Base-by-base conservation (phyloP, 2,113 vertebrate genomes). In the Stegostoma tigrinum region DNA sequence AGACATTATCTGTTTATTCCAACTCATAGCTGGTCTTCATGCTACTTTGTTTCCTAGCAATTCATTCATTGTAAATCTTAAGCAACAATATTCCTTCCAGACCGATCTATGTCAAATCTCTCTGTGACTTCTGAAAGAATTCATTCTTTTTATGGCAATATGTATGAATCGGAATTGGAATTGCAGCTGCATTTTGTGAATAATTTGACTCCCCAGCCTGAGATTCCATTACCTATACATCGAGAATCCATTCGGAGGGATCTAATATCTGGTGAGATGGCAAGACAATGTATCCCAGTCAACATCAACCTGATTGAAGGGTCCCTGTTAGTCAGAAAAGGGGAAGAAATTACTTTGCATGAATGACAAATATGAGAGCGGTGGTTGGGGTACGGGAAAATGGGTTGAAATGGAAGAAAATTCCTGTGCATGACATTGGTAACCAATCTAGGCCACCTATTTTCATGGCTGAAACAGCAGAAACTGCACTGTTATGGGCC, bases 121-220 rank as follows among this genome's bases (percentile, higher is more conserved):
- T 72, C 68, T 17, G 27, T 34, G 94, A 68, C 94, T 72, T 93
- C 94, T 72, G 30, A 72, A 95, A 52, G 94, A 75, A 61, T 95
- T 67, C 93, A 48, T 45, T 95, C 38, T 48, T 94, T 42, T 27
- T 72, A 48, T 72, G 3, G 42, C 70, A 42, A 45, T 94, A 12
- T 48, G 93, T 48, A 52, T 72, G 52, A 52, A 95, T 95, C 42
- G 15, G 94, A 48, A 48, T 45, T 95, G 38, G 68, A 72, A 48
- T 52, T 95, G 68, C 68, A 95, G 94, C 94, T 95, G 94, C 52
- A 42, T 15, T 34, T 61, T 45, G 15, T 72, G 52, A 95, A 72
- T 48, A 75, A 0, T 27, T 45, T 72, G 67, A 95, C 52, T 67
- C 68, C 10, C 67, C 94, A 27, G 68, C 48, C 93, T 48, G 67